Base-by-base conservation (phyloP, 2,888 invertebrate species). In the Bombylius major region DNA sequence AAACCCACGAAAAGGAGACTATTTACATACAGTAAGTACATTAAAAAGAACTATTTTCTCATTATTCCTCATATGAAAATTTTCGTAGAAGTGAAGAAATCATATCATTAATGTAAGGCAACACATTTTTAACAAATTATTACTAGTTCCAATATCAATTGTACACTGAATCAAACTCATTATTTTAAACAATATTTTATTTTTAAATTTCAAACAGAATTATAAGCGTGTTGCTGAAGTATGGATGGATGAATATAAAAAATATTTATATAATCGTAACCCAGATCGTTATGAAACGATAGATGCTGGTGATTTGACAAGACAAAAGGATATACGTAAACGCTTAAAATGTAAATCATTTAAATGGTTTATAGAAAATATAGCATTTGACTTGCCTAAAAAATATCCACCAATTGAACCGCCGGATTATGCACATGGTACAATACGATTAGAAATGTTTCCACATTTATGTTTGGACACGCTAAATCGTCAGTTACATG, bases 171-270 rank as follows among this genome's bases (percentile, higher is more conserved):
- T 23, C 23, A 23, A 23, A 23, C 23, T 23, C 23, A 23, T 23
- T 23, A 23, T 23, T 23, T 23, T 23, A 23, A 23, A 23, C 23
- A 23, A 23, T 50, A 39, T 50, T 39, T 50, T 14, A 44, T 11
- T 52, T 13, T 44, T 45, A n/a, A 5, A 52, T 52, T 44, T 44
- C 11, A 5, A 36, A 42, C 51, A 89, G 87, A 96, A 96, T 74
- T 93, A 92, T 73, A 82, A 86, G 47, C 81, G 96, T 58, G 95
- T 96, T 0, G 95, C 95, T 0, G 93, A 92, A 65, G 96, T 97
- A 4, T 98, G 97, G 97, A 96, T 98, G 96, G 97, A 98, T 69
- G 96, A 97, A 66, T 98, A 94, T 71, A 90, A 89, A 4, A 80
- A 94, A 63, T 84, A 83, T 68, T 71, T 98, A 54, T 97, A 96